These are phyloP conservation scores for Megaceryle maxima DNA, from an alignment of 2,113 vertebrate genomes.

Conservation along the genomic window DNA sequence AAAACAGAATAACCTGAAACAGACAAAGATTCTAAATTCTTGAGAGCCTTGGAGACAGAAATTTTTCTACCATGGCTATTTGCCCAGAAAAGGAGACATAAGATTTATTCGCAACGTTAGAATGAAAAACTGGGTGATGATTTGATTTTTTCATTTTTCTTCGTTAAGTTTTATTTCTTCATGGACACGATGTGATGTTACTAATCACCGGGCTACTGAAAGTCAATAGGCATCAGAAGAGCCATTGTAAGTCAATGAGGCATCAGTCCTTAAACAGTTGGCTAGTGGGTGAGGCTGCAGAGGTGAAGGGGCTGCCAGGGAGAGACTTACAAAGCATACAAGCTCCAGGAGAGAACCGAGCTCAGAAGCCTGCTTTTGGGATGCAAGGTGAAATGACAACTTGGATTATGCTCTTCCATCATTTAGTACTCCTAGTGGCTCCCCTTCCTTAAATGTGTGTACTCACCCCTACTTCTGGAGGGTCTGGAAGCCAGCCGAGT, in stretches of 20 bases:
- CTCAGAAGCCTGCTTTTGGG: neutral
- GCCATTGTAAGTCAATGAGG: neutral
- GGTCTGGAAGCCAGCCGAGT: constrained; percentile 79
- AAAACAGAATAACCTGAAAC: neutral
- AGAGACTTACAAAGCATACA: neutral
- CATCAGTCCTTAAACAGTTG: neutral
- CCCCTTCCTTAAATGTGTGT: neutral
- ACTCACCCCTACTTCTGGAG: constrained; percentile 80
- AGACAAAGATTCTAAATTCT: neutral
- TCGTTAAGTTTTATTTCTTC: neutral
- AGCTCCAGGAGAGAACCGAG: neutral
- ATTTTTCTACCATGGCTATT: neutral
- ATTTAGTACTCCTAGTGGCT: neutral
- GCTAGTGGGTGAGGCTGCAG: neutral
- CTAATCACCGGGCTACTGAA: neutral
- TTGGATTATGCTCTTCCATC: neutral
- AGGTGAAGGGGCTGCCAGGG: neutral
- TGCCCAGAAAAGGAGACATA: neutral
- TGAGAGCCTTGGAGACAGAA: neutral
- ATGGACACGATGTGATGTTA: neutral
- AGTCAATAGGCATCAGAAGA: neutral
- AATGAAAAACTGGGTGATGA: neutral
- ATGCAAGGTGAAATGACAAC: neutral
- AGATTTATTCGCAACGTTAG: neutral
- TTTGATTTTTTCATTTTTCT: neutral